phyloP scores from a whole-genome alignment of 2,888 invertebrate genomes.

The Eucera pruinosa region DNA sequence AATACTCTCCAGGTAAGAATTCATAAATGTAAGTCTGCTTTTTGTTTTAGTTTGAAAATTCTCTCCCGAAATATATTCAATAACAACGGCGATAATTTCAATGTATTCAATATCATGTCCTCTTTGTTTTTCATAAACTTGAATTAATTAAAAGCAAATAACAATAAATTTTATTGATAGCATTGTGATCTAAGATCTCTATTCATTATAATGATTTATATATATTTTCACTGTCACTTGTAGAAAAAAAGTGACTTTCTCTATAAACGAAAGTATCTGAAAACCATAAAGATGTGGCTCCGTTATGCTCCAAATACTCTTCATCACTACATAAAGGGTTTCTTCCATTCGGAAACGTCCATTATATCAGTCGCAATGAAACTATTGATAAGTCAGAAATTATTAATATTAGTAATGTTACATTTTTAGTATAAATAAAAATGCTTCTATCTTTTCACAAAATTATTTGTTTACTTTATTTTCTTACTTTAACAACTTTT shows the following conservation, averaged over 20 bases:
- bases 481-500: constrained; percentile 6
- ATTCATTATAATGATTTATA: background rate
- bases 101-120: no score
- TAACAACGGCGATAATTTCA: no score
- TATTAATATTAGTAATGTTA: background rate
- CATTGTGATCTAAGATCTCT: background rate
- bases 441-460: constrained; percentile 10
- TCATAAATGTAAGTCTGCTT: no score
- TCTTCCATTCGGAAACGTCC: constrained; percentile 6
- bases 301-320: constrained; percentile 60
- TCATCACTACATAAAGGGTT: constrained; percentile 50
- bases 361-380: constrained; percentile 43
- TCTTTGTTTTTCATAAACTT: no score
- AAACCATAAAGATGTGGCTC: constrained; percentile 26
- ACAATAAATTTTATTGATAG: background rate
- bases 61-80: no score
- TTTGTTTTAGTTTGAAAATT: no score
- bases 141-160: background rate
- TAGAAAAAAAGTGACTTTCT: constrained; percentile 51
- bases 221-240: constrained; percentile 1
- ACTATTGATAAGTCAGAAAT: constrained; percentile 34
- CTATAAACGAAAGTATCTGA: constrained; percentile 36
- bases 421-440: background rate
- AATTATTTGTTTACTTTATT: background rate
- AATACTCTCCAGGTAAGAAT: no score